Evolutionary conservation across 2,113 vertebrate species (phyloP), one percentile per base, ranked within the genome.

Genomic region (Tachysurus vachellii): DNA sequence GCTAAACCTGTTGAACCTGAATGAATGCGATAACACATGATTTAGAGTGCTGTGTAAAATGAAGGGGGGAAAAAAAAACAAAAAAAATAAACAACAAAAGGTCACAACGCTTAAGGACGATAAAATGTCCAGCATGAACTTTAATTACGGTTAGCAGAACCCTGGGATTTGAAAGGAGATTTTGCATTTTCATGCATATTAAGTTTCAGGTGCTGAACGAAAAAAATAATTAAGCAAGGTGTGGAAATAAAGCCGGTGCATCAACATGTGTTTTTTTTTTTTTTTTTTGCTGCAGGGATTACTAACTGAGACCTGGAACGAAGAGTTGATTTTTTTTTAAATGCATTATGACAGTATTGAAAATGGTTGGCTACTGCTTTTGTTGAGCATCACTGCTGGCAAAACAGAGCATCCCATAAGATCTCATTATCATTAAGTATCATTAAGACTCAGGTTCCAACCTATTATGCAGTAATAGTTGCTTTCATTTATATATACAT

Each of bases 1-100:
- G 82, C 85, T 90, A 87, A 88, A 90, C 89, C 89, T 90, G 89
- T 90, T 90, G 89, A 90, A 90, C 87, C 85, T 87, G 82, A 90
- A 90, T 77, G 36, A 87, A 90, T 85, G 84, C 2, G 81, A 90
- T 88, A 90, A 86, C 87, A 53, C 82, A 84, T 90, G 81, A 90
- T 88, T 86, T 88, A 88, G 86, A 85, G 82, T 59, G 12, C 85
- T 42, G 85, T 70, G n/a, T n/a, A 82, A 89, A 87, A 85, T 76
- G 16, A 54, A 31, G n/a, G 50, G 19, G n/a, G 50, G 19, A 79
- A 50, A 10, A 23, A 73, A 42, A 71, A 79, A 89, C 83, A 85
- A 42, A 26, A 44, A 14, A 44, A 71, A 54, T 9, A 16, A 16
- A 84, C 23, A 73, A 82, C 23, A 79, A 87, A 89, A 88, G 88